phyloP scores from a whole-genome alignment of 2,113 vertebrate genomes.

The Phaethon lepturus region DNA sequence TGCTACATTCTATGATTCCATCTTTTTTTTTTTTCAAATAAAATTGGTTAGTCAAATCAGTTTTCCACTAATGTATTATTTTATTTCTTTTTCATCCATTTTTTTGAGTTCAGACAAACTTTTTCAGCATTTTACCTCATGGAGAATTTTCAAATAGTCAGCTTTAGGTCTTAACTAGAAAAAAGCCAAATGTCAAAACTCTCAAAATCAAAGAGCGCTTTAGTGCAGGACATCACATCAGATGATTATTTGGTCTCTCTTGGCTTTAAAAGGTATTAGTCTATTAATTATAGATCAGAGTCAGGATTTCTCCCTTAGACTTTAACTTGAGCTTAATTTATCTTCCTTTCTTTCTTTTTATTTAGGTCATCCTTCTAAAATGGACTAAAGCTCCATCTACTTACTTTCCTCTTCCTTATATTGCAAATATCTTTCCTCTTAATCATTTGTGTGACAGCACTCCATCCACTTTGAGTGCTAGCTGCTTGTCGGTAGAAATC shows the following conservation, averaged over 20 bases:
- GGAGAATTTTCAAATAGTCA: background rate
- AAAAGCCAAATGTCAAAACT: background rate
- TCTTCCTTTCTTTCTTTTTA: background rate
- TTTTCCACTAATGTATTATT: background rate
- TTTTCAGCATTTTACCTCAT: background rate
- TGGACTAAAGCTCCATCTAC: background rate
- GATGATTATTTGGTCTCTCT: background rate
- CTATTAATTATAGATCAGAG: background rate
- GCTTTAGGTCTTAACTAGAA: background rate
- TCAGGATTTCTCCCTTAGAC: background rate
- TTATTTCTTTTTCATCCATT: background rate
- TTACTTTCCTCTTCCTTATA: background rate
- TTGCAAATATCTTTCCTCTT: background rate
- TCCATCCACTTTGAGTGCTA: background rate
- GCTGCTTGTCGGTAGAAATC: background rate
- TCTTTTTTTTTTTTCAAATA: background rate
- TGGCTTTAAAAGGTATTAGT: constrained; percentile 8
- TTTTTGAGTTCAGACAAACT: background rate
- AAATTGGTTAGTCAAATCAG: background rate
- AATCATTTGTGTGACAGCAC: background rate
- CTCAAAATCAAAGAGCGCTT: background rate
- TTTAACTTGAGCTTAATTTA: constrained; percentile 10
- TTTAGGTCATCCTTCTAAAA: constrained; percentile 2
- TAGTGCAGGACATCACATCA: background rate
- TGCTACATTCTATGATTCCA: background rate